phyloP scores from a whole-genome alignment of 2,113 vertebrate species.

The Martes martes region DNA sequence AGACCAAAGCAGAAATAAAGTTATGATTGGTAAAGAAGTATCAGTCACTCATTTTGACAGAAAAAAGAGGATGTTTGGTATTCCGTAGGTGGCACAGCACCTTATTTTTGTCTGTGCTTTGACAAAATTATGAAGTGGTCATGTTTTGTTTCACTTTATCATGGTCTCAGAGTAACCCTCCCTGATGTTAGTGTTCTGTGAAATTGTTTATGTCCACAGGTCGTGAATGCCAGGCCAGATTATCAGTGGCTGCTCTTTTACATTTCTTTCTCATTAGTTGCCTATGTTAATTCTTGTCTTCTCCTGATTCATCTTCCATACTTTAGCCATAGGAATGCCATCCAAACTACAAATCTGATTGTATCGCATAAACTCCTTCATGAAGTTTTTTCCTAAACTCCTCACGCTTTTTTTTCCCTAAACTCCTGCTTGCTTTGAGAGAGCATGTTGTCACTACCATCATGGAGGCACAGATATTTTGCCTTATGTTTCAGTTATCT shows the following conservation, averaged over 20 bases:
- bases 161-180: not conserved
- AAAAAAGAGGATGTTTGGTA: not conserved
- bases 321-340: not conserved
- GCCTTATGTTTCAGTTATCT: not conserved
- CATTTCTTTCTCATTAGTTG: not conserved
- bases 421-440: not conserved
- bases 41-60: not conserved
- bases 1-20: not conserved
- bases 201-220: not conserved
- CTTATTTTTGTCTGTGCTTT: not conserved
- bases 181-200: not conserved
- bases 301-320: not conserved
- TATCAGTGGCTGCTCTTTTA: not conserved
- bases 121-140: not conserved
- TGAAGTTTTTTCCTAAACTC: not conserved
- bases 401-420: not conserved
- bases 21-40: not conserved
- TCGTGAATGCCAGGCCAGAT: not conserved
- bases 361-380: not conserved
- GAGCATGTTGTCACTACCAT: not conserved
- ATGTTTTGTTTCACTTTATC: slow-evolving; percentile 16
- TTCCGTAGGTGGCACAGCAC: not conserved
- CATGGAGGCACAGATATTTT: not conserved
- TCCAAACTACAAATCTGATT: not conserved
- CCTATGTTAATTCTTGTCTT: not conserved